phyloP scores from a whole-genome alignment of 2,797 vertebrate species.

The Smutsia gigantea region DNA sequence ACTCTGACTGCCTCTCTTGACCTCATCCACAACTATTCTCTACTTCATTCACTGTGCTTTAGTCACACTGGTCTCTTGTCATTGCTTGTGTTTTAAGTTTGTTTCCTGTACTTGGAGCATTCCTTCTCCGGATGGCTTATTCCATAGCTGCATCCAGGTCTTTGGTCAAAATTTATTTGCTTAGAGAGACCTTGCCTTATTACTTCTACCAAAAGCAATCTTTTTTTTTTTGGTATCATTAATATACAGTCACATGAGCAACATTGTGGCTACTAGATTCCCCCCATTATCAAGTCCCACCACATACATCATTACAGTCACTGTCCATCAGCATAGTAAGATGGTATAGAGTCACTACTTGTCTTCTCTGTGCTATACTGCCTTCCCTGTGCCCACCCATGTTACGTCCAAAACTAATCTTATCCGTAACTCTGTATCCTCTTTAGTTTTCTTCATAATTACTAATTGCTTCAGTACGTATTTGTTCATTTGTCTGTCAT shows the following conservation, averaged over 20 bases:
- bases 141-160: background rate
- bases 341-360: too few relatives aligned
- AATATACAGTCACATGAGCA: too few relatives aligned
- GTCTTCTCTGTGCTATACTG: too few relatives aligned
- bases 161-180: slow-evolving; percentile 7
- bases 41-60: background rate
- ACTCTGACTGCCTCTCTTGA: background rate
- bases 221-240: too few relatives aligned
- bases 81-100: background rate
- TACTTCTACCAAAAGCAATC: background rate
- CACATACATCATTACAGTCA: too few relatives aligned
- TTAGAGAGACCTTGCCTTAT: background rate
- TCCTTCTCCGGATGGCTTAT: background rate
- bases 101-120: background rate
- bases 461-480: background rate
- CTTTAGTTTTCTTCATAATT: background rate
- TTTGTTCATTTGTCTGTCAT: background rate
- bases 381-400: too few relatives aligned
- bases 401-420: background rate
- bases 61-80: background rate
- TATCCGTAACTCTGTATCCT: background rate
- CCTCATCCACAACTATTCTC: background rate
- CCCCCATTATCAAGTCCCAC: too few relatives aligned
- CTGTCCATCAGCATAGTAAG: too few relatives aligned
- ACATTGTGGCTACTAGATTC: too few relatives aligned